Percentiles rank a stretch among this genome's conserved stretches.
Conservation (phyloP, 1,140 invertebrate genomes). For the Pseudomyrmex cubaensis region DNA sequence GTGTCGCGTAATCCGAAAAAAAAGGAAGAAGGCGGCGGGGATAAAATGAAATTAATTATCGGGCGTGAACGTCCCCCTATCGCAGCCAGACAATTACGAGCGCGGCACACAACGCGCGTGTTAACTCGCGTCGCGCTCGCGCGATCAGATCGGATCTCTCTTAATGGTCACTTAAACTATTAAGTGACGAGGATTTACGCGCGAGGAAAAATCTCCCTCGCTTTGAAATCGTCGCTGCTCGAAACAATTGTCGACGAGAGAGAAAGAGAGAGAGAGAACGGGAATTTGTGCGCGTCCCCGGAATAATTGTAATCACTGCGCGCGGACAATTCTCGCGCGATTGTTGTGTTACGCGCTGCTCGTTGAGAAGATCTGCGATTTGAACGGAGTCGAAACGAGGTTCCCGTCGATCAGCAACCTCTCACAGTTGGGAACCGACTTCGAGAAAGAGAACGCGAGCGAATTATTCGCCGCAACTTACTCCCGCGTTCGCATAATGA, state of each 20-base stretch:
- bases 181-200: conserved; percentile 41
- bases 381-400: conserved; percentile 25
- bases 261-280: background rate
- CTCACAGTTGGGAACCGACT: background rate
- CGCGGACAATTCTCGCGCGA: background rate
- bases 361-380: conserved; percentile 44
- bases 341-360: conserved; percentile 3
- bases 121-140: conserved; percentile 41
- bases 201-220: conserved; percentile 35
- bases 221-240: conserved; percentile 29
- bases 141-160: conserved; percentile 47
- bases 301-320: conserved; percentile 35
- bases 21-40: background rate
- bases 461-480: background rate
- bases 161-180: conserved; percentile 52
- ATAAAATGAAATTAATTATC: conserved; percentile 37
- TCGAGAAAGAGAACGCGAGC: background rate
- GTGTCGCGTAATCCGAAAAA: background rate
- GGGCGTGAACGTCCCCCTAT: conserved; percentile 22
- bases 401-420: conserved; percentile 41
- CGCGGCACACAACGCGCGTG: conserved; percentile 38
- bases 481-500: background rate
- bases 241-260: conserved; percentile 31
- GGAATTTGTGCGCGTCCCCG: conserved; percentile 20
- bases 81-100: conserved; percentile 48